Evolutionary conservation across 2,113 vertebrate genomes (phyloP).

Genomic region (Crotalus tigris): DNA sequence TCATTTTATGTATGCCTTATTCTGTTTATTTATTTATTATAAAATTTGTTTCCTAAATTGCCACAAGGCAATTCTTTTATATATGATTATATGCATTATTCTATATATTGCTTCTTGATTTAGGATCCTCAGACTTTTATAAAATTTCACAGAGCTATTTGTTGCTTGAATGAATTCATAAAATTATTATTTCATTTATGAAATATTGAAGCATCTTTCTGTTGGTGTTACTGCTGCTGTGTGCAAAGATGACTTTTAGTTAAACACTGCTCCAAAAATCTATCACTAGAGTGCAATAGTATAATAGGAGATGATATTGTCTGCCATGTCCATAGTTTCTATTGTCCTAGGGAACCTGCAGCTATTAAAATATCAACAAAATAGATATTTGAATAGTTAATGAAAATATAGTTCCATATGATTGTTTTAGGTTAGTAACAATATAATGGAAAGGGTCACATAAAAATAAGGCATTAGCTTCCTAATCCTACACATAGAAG

Average conservation of each 20-base stretch:
- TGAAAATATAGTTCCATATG: neutral
- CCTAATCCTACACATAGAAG: neutral
- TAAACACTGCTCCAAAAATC: neutral
- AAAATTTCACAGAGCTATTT: neutral
- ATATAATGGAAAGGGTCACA: neutral
- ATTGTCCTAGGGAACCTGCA: neutral
- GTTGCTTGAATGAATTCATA: slow-evolving; percentile 30
- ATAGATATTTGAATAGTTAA: neutral
- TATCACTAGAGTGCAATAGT: neutral
- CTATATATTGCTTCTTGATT: slow-evolving; percentile 51
- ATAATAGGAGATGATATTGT: neutral
- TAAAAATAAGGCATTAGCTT: neutral
- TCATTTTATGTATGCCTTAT: neutral
- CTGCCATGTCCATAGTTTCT: neutral
- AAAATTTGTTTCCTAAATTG: neutral
- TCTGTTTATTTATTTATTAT: neutral
- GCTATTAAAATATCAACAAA: neutral
- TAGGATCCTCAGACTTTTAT: slow-evolving; percentile 12
- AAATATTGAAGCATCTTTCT: slow-evolving; percentile 14
- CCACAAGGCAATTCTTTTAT: neutral
- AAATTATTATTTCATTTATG: neutral
- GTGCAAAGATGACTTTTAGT: neutral
- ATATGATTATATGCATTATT: neutral
- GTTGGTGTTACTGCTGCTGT: neutral
- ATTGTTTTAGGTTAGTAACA: neutral